phyloP scores from a whole-genome alignment of 2,797 vertebrate species.

The Amblyopsis hoosieri region DNA sequence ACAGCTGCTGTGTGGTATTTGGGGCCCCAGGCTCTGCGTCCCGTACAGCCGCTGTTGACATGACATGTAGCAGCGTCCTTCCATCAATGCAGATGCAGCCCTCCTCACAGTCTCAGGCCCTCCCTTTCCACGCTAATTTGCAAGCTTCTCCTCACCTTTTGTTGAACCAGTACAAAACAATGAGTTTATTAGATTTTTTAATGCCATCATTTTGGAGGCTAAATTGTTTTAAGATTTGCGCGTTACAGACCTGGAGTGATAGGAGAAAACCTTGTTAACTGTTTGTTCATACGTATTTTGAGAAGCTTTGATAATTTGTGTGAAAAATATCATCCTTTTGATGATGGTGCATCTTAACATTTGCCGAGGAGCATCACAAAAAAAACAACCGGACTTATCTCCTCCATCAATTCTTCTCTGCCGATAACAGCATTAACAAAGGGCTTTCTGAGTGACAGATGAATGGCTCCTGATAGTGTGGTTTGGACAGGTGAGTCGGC shows the following conservation, averaged over 20 bases:
- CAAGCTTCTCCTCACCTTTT: conserved; percentile 15
- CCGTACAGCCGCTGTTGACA: conserved; percentile 60
- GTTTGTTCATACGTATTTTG: conserved; percentile 47
- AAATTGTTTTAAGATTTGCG: conserved; percentile 53
- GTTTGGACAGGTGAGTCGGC: conserved; percentile 64
- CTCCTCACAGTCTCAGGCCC: conserved; percentile 39
- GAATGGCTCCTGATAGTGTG: conserved; percentile 41
- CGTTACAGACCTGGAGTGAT: conserved; percentile 54
- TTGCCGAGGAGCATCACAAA: conserved; percentile 12
- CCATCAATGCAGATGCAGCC: conserved; percentile 50
- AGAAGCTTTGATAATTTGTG: conserved; percentile 27
- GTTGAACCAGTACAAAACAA: conserved; percentile 40
- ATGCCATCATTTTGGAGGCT: conserved; percentile 9
- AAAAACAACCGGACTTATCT: conserved; percentile 11
- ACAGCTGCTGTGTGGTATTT: conserved; percentile 67
- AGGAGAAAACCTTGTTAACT: conserved; percentile 54
- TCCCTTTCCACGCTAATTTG: conserved; percentile 33
- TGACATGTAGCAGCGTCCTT: conserved; percentile 53
- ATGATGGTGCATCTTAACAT: background rate
- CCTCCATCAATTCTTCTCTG: conserved; percentile 10
- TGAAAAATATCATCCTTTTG: conserved; percentile 33
- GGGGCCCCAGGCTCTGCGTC: conserved; percentile 45
- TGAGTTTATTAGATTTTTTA: conserved; percentile 28
- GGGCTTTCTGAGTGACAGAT: conserved; percentile 26
- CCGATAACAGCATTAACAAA: conserved; percentile 40